Percentiles rank a stretch among this genome's conserved stretches.
Conservation (phyloP, 2,797 vertebrate genomes). For the Sebastes hopkinsi region DNA sequence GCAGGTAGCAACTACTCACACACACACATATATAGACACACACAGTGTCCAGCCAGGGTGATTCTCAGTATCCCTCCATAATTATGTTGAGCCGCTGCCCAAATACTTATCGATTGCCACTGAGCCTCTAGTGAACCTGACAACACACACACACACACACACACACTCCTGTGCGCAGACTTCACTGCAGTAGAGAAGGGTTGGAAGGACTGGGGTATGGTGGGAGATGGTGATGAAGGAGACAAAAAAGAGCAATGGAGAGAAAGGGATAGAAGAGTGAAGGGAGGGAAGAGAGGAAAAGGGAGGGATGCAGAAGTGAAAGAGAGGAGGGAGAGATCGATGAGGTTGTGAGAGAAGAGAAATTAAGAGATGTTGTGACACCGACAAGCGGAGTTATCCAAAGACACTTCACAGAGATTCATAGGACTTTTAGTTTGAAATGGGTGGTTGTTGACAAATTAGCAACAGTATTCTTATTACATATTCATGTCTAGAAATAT, state of each 20-base stretch:
- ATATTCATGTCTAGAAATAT: not conserved
- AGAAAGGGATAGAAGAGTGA: not conserved
- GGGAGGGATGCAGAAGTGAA: not conserved
- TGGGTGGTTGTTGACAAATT: not conserved
- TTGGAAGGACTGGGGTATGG: not conserved
- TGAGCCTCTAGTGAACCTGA: conserved; percentile 9
- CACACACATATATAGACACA: conserved; percentile 16
- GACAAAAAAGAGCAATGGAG: not conserved
- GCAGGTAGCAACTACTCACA: conserved; percentile 1
- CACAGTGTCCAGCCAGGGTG: not conserved
- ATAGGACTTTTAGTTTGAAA: not conserved
- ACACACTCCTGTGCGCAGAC: not conserved
- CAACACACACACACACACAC: not conserved
- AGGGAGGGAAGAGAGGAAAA: not conserved
- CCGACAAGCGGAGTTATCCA: not conserved
- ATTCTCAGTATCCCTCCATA: conserved; percentile 31
- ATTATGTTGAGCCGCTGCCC: conserved; percentile 38
- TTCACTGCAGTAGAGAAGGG: conserved; percentile 40
- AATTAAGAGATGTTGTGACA: not conserved
- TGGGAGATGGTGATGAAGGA: not conserved
- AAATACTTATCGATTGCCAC: conserved; percentile 38
- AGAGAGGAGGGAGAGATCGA: not conserved
- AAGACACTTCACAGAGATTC: not conserved
- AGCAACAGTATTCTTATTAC: too few relatives aligned
- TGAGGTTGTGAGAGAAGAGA: not conserved